Evolutionary conservation across 2,888 invertebrate genomes (phyloP).

Genomic region (Ochropleura plecta): DNA sequence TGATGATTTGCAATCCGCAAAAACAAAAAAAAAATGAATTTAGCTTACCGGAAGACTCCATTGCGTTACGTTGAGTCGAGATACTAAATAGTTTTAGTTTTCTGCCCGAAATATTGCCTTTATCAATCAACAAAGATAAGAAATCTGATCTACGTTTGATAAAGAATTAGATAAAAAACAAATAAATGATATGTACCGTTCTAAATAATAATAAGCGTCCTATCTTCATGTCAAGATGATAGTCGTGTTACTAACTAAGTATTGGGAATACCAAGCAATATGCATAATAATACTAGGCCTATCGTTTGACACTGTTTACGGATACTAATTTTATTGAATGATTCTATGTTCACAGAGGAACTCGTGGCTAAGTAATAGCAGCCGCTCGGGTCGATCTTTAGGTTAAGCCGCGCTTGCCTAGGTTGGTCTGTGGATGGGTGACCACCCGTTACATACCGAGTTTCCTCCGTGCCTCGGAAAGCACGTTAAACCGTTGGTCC

Average conservation of each 20-base stretch:
- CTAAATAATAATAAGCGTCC: constrained; percentile 32
- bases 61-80: constrained; percentile 37
- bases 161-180: constrained; percentile 43
- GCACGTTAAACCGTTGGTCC: no score
- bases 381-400: no score
- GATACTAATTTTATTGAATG: not conserved
- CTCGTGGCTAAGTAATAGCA: no score
- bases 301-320: not conserved
- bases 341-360: not conserved
- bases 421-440: no score
- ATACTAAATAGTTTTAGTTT: constrained; percentile 31
- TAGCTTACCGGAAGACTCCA: constrained; percentile 58
- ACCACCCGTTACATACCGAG: no score
- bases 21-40: not conserved
- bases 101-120: constrained; percentile 40
- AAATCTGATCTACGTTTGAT: constrained; percentile 54
- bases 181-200: constrained; percentile 27
- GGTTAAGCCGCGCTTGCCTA: no score
- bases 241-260: constrained; percentile 21
- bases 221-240: constrained; percentile 50
- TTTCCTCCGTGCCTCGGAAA: no score
- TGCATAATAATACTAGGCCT: not conserved
- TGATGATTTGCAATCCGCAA: no score
- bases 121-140: constrained; percentile 59
- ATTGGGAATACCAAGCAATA: not conserved